Conservation (phyloP, 2,888 invertebrate species). For the Yponomeuta malinellus region DNA sequence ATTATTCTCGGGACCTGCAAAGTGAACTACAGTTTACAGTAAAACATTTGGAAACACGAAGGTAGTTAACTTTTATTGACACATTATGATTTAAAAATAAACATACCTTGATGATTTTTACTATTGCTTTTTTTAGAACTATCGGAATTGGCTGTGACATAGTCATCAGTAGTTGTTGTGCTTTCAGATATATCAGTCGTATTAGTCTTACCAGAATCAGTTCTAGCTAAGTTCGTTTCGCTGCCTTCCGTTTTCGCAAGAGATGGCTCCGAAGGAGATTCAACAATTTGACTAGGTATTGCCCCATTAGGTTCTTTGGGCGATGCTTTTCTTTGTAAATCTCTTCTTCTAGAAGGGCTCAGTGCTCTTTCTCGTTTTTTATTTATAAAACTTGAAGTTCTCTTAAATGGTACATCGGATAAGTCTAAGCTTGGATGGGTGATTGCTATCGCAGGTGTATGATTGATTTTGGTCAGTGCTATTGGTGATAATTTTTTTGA, state of each 20-base stretch:
- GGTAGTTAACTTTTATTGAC: neutral
- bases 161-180: slow-evolving; percentile 90
- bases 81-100: neutral
- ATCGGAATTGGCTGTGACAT: slow-evolving; percentile 89
- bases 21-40: neutral
- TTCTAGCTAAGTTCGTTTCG: slow-evolving; percentile 76
- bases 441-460: slow-evolving; percentile 75
- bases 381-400: slow-evolving; percentile 68
- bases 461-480: slow-evolving; percentile 46
- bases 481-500: slow-evolving; percentile 51
- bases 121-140: slow-evolving; percentile 79
- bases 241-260: slow-evolving; percentile 53
- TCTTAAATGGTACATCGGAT: slow-evolving; percentile 64
- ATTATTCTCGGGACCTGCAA: slow-evolving; percentile 73
- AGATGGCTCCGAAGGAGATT: slow-evolving; percentile 53
- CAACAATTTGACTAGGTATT: slow-evolving; percentile 53
- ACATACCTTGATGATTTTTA: slow-evolving; percentile 27
- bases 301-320: slow-evolving; percentile 63
- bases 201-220: slow-evolving; percentile 83
- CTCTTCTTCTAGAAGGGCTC: slow-evolving; percentile 70
- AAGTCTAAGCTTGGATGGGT: slow-evolving; percentile 73
- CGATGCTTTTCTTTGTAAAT: slow-evolving; percentile 54
- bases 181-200: slow-evolving; percentile 90
- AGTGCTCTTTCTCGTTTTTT: slow-evolving; percentile 69
- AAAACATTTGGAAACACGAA: neutral